Base-by-base conservation (phyloP, 2,113 vertebrate species). In the Sinocyclocheilus grahami region DNA sequence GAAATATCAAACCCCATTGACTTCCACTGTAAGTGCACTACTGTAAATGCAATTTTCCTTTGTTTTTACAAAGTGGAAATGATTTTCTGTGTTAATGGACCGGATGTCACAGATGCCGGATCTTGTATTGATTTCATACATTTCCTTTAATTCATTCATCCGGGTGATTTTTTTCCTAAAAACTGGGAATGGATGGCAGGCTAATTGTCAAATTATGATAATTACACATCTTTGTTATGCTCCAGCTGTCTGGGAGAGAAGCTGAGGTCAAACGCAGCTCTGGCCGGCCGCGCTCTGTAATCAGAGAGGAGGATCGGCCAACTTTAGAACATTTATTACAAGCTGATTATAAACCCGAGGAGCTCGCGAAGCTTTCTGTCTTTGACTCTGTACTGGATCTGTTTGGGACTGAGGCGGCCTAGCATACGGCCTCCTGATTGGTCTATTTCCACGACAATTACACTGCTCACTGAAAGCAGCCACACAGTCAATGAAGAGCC, bases 151-250 rank as follows among this genome's bases (percentile, higher is more conserved):
- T 42, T 22, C 37, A 3, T 42, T 72, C 11, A 39, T 72, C 69
- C 0, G 69, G 37, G 69, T 22, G 20, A n/a, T 60, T 60, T 69
- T 37, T 39, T 72, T 8, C 65, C 65, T 97, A 97, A 96, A 96
- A 95, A 96, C 93, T 94, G 92, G 92, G 58, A 94, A 96, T 95
- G 93, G 94, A 96, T 95, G 95, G 94, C 91, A 94, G 93, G 95
- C 96, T 98, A 97, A 98, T 97, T 97, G 96, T 96, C 95, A 96
- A 95, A 97, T 97, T 96, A 97, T 95, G 95, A 96, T 97, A 97
- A 98, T 97, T 97, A 94, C 95, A 95, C 87, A 92, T 94, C 95
- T 96, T 96, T 95, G 95, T 95, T 95, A 92, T 95, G 95, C 92
- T 95, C 95, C 94, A 97, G 95, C 95, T 96, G 95, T 97, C 96